These are phyloP conservation scores for Dasyornis broadbenti DNA, from an alignment of 2,113 vertebrate genomes.

Conservation along the genomic window DNA sequence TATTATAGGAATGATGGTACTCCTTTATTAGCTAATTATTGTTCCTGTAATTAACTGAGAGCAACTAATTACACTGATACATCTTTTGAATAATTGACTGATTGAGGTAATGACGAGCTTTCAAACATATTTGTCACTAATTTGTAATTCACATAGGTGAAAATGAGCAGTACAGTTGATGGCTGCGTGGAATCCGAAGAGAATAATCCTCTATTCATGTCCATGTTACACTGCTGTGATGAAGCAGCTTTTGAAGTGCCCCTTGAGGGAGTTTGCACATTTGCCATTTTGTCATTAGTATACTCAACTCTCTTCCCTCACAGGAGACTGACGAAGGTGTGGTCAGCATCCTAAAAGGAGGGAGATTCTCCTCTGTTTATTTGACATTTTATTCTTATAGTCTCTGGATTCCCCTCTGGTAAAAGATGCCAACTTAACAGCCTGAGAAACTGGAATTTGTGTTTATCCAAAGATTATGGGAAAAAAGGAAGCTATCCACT, in stretches of 20 bases:
- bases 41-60: slow-evolving; percentile 41
- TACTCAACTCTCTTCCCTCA: neutral
- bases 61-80: slow-evolving; percentile 29
- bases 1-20: neutral
- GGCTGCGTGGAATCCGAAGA: neutral
- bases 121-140: neutral
- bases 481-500: neutral
- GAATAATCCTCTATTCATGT: neutral
- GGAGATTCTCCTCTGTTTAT: neutral
- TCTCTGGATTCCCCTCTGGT: neutral
- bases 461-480: neutral
- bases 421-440: neutral
- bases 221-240: neutral
- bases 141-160: slow-evolving; percentile 27
- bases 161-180: neutral
- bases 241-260: slow-evolving; percentile 14
- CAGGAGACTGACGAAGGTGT: neutral
- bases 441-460: neutral
- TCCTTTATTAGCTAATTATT: slow-evolving; percentile 31
- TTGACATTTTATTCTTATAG: neutral
- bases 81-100: slow-evolving; percentile 35
- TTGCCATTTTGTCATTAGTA: neutral
- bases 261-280: neutral
- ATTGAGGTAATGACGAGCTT: slow-evolving; percentile 41
- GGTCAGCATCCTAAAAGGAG: neutral